Base-by-base conservation (phyloP, 2,113 vertebrate species). In the Suncus etruscus region DNA sequence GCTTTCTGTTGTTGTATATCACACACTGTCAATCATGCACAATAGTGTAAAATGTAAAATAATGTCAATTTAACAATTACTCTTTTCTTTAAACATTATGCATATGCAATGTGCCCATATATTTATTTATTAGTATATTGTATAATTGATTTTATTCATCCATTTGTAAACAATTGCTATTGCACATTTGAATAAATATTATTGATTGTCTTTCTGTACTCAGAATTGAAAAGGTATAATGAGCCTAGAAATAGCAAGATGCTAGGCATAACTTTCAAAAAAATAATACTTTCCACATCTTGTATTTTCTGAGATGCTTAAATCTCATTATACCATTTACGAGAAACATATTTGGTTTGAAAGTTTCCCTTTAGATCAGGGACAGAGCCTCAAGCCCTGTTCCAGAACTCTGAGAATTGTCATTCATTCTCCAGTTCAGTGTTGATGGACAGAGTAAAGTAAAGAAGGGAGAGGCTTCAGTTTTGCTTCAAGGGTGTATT, bases 1-100 rank as follows among this genome's bases (percentile, higher is more conserved):
- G 11, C 20, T 86, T 94, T 66, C 54, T 69, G 29, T 68, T 68
- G 20, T 48, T 47, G 73, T 15, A 48, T 77, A 81, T 81, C n/a
- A 24, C 4, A 73, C 1, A n/a, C 9, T 69, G 4, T 32, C 2
- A 79, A 6, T 61, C 4, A 11, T n/a, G 54, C 54, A 3, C 1
- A 66, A 76, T 9, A 80, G 4, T 45, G 2, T 1, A 81, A 66
- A 24, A 8, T 86, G 12, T 31, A 86, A 86, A 91, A 87, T 63
- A 3, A 6, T 39, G 68, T 0, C 78, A 72, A 63, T 27, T 90
- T 12, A 47, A 58, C 58, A 51, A 74, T 78, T 63, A 10, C 10
- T 69, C 4, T 89, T 83, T 54, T 63, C 8, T 51, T 24, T 32
- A 10, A 70, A 83, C 77, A 10, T 7, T 85, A n/a, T 27, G 10